A percentile compares a stretch with the other conserved stretches of the same genome.
Evolutionary conservation across 2,797 vertebrate species (phyloP).

Genomic region (Psittacula echo): DNA sequence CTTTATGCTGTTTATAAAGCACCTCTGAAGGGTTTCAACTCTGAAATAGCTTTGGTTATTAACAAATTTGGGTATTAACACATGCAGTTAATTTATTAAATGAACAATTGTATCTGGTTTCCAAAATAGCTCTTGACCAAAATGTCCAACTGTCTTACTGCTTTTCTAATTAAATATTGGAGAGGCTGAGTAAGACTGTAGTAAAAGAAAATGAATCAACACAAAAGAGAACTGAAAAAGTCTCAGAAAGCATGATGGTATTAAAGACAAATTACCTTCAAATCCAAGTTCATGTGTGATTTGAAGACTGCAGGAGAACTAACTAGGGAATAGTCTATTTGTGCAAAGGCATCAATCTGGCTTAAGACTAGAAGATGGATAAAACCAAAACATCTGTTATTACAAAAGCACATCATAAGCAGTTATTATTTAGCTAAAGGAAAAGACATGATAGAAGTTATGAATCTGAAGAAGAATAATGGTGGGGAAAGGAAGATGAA

Average conservation of each 20-base stretch:
- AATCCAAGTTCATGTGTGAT: constrained; percentile 71
- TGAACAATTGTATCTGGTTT: neutral
- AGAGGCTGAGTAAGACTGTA: neutral
- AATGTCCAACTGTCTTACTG: neutral
- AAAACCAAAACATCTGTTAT: constrained; percentile 24
- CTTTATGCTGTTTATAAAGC: neutral
- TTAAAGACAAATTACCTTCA: constrained; percentile 71
- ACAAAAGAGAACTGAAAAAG: neutral
- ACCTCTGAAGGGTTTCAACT: neutral
- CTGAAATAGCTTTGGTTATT: neutral
- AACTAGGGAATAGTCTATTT: constrained; percentile 72
- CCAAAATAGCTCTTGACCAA: neutral
- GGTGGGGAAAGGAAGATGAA: neutral
- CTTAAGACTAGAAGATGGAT: constrained; percentile 64
- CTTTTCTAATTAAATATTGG: neutral
- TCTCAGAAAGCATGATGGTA: neutral
- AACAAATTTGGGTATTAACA: neutral
- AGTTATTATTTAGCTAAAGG: neutral
- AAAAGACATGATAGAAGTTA: neutral
- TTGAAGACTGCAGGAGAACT: constrained; percentile 66
- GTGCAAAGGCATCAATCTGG: constrained; percentile 68
- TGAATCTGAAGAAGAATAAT: neutral
- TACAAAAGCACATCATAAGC: constrained; percentile 17
- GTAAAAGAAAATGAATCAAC: neutral
- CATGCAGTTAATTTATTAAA: neutral